These are phyloP conservation scores for Mesitornis unicolor DNA, from an alignment of 2,113 vertebrate species.

Conservation along the genomic window DNA sequence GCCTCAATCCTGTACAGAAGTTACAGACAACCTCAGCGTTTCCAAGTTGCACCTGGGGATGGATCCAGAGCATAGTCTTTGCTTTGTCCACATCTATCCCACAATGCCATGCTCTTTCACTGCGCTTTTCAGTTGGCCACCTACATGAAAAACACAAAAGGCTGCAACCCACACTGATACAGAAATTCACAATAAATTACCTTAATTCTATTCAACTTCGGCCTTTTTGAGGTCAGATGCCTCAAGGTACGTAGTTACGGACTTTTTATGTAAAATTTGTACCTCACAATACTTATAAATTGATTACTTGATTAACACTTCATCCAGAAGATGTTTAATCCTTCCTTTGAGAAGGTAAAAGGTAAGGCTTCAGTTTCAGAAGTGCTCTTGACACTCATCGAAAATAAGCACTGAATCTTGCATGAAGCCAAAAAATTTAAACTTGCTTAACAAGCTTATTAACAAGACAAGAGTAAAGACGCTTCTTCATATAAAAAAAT, in stretches of 20 bases:
- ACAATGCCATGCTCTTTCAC: neutral
- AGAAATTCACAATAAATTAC: neutral
- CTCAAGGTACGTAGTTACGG: neutral
- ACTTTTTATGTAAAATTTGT: neutral
- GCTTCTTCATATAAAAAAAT: constrained; percentile 24
- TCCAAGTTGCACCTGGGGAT: neutral
- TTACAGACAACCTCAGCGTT: neutral
- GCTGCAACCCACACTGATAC: neutral
- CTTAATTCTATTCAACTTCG: neutral
- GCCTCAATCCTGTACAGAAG: neutral
- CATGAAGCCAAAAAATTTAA: neutral
- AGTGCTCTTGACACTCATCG: constrained; percentile 1
- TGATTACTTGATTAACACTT: neutral
- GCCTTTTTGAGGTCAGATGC: constrained; percentile 6
- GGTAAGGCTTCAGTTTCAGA: constrained; percentile 6
- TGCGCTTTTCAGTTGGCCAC: neutral
- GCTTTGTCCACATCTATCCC: neutral
- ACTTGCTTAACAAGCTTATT: constrained; percentile 40
- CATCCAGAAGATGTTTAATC: neutral
- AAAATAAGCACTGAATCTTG: constrained; percentile 30
- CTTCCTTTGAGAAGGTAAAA: constrained; percentile 8
- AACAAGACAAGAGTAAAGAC: constrained; percentile 42
- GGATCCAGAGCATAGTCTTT: neutral
- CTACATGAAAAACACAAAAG: neutral
- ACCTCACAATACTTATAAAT: neutral